A percentile compares a stretch with the other conserved stretches of the same genome.
Evolutionary conservation across 2,797 vertebrate species (phyloP).

Genomic region (Gymnoscopelus microlampas): DNA sequence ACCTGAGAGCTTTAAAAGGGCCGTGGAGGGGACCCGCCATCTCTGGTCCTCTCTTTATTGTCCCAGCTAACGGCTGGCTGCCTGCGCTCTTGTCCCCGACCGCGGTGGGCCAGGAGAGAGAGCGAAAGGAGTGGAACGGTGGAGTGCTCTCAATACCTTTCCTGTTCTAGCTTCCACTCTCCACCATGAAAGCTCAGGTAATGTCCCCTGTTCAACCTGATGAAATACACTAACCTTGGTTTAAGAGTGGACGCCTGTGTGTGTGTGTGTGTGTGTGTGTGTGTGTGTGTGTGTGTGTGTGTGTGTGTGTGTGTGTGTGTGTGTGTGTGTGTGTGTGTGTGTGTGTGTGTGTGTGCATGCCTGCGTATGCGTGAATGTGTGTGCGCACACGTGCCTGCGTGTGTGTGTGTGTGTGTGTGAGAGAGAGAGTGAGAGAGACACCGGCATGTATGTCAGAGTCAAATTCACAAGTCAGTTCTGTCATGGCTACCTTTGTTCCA

Average conservation of each 20-base stretch:
- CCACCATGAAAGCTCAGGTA: constrained; percentile 66
- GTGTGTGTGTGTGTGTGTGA: not conserved
- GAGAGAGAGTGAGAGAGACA: not conserved
- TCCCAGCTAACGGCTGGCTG: constrained; percentile 62
- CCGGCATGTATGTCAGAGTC: too few relatives aligned
- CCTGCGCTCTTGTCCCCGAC: constrained; percentile 53
- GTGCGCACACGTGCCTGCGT: not conserved
- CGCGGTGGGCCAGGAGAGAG: constrained; percentile 7
- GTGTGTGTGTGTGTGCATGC: constrained; percentile 1
- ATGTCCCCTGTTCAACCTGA: constrained; percentile 61
- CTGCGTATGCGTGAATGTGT: too few relatives aligned
- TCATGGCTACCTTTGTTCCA: too few relatives aligned
- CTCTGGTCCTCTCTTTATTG: constrained; percentile 69
- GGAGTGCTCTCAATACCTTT: constrained; percentile 68
- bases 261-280: not conserved
- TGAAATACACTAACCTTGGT: constrained; percentile 40
- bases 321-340: not conserved
- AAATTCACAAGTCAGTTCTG: too few relatives aligned
- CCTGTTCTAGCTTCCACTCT: constrained; percentile 58
- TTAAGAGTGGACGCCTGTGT: not conserved
- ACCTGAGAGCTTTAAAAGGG: constrained; percentile 78
- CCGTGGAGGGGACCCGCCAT: constrained; percentile 62
- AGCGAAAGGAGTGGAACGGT: constrained; percentile 55
- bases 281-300: not conserved
- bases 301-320: constrained; percentile 4